phyloP scores from a whole-genome alignment of 2,888 invertebrate species.

The Acleris sparsana region DNA sequence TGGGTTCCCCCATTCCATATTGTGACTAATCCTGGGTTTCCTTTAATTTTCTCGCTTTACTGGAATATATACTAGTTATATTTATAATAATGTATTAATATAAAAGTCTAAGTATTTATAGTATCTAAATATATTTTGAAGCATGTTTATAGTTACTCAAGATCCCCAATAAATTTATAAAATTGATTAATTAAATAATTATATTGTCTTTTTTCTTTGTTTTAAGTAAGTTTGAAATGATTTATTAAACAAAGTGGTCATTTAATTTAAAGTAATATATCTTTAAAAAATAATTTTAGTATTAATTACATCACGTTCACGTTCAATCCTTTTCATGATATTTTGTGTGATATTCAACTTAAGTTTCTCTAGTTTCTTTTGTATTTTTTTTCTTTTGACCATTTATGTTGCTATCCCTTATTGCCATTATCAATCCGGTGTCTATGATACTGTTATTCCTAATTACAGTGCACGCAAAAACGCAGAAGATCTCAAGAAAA shows the following conservation, averaged over 20 bases:
- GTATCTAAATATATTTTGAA: constrained; percentile 3
- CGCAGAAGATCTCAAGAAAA: constrained; percentile 95
- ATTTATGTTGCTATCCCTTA: constrained; percentile 49
- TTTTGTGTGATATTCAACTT: not conserved
- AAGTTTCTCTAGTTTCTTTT: not conserved
- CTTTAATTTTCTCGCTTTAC: constrained; percentile 26
- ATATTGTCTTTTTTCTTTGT: not conserved
- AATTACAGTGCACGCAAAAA: constrained; percentile 96
- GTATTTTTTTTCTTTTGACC: constrained; percentile 12
- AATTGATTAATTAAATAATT: not conserved
- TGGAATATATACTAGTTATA: constrained; percentile 10
- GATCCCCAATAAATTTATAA: not conserved
- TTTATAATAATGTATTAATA: too few relatives aligned
- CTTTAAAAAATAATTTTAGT: not conserved
- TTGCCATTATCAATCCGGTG: constrained; percentile 68
- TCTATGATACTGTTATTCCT: constrained; percentile 83
- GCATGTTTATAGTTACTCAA: constrained; percentile 10
- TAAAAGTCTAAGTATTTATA: not conserved
- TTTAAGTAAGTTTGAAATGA: not conserved
- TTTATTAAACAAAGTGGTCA: constrained; percentile 6
- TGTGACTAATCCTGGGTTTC: constrained; percentile 25
- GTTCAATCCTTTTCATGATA: not conserved
- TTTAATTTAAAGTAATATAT: not conserved
- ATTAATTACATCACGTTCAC: not conserved
- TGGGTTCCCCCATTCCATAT: constrained; percentile 9